phyloP scores from a whole-genome alignment of 2,113 vertebrate genomes.

The Steatornis caripensis region DNA sequence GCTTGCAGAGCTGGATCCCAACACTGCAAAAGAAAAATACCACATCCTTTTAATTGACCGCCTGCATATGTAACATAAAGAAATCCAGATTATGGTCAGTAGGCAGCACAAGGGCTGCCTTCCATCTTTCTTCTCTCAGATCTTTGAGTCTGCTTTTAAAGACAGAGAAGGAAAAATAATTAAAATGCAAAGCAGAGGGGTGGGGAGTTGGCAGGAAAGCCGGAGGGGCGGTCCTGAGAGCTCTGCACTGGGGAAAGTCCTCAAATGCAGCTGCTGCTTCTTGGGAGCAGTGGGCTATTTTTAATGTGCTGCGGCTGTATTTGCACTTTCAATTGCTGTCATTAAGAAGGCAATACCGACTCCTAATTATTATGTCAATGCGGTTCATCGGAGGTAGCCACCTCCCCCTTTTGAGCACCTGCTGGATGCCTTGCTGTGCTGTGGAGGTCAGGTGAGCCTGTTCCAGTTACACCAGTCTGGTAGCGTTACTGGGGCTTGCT shows the following conservation, averaged over 20 bases:
- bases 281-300: conserved; percentile 38
- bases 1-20: neutral
- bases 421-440: neutral
- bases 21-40: neutral
- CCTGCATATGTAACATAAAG: neutral
- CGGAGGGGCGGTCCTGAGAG: neutral
- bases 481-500: neutral
- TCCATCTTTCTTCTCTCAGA: conserved; percentile 7
- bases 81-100: neutral
- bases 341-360: conserved; percentile 33
- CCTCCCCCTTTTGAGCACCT: neutral
- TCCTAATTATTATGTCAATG: conserved; percentile 4
- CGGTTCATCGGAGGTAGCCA: neutral
- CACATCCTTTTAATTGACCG: neutral
- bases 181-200: conserved; percentile 17
- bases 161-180: neutral
- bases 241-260: conserved; percentile 20
- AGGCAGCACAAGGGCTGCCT: neutral
- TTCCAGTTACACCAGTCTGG: neutral
- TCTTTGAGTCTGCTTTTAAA: neutral
- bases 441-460: neutral
- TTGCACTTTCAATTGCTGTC: conserved; percentile 48
- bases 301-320: conserved; percentile 24
- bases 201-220: neutral
- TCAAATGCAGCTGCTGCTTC: conserved; percentile 54